Conservation (phyloP, 2,797 vertebrate genomes). For the Chaetophractus vellerosus region DNA sequence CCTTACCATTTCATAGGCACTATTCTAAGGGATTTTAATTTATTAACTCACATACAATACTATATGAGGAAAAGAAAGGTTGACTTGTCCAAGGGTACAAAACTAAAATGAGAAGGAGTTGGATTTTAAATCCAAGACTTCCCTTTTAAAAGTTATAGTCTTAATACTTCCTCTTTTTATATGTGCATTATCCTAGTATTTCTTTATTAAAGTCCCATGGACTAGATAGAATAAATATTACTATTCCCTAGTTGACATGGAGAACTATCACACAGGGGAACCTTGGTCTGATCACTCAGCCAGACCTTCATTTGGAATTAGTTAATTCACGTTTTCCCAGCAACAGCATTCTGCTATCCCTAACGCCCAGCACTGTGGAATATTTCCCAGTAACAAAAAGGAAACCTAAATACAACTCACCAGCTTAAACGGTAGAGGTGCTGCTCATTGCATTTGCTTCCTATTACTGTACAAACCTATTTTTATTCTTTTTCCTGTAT, state of each 20-base stretch:
- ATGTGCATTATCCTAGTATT: background rate
- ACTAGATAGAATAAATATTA: background rate
- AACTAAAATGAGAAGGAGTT: conserved; percentile 20
- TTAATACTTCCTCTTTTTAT: background rate
- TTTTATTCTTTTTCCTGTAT: background rate
- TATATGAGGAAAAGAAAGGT: background rate
- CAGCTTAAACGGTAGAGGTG: background rate
- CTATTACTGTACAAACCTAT: background rate
- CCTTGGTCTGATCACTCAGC: background rate
- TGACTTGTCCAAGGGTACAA: background rate
- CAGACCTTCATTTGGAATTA: background rate
- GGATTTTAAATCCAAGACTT: conserved; percentile 13
- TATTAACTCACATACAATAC: background rate
- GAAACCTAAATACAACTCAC: background rate
- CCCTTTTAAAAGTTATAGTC: background rate
- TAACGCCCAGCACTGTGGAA: background rate
- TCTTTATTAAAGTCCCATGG: background rate
- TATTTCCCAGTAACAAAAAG: conserved; percentile 14
- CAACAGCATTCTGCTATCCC: background rate
- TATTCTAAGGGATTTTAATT: background rate
- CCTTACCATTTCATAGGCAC: background rate
- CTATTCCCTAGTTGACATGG: background rate
- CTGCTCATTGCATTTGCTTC: background rate
- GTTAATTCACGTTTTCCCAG: background rate
- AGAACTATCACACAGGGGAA: conserved; percentile 9